Base-by-base conservation (phyloP, 1,140 invertebrate genomes). In the Drosophila bocki region DNA sequence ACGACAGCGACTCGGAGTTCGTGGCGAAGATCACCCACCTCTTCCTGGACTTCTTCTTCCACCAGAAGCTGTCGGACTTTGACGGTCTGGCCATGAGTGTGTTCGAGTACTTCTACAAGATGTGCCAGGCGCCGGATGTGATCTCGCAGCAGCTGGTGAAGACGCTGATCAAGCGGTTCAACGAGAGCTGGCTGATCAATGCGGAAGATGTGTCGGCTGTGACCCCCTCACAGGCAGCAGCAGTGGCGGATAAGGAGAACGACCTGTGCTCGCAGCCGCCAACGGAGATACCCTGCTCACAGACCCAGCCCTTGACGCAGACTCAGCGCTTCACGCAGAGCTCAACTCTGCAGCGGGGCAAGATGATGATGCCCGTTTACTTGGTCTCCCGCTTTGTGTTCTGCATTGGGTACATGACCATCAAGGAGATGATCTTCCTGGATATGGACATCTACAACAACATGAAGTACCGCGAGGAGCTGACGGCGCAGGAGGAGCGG, bases 401-500 rank as follows among this genome's bases (percentile, higher is more conserved):
- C 54, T 80, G 96, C 15, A 88, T 96, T 57, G 97, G 97, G 22
- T 96, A 97, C 54, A 93, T 96, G 57, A 96, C 96, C 7, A 93
- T 97, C 32, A 94, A 95, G 75, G 95, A 97, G 84, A 94, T 97
- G 82, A 95, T 97, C 17, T 95, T 97, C 91, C 93, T 98, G 26
- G 97, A 98, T 82, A 95, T 95, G 12, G 94, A 94, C 76, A 94
- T 98, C 12, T 96, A 97, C 65, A 96, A 95, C 35, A 96, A 96
- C 87, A 93, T 96, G 63, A 96, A 96, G 81, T 92, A 79, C 42
- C 78, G 92, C 6, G 90, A 93, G 45, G 87, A 93, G 82, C 95
- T 75, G 95, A 96, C 87, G 74, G 95, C 69, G 67, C 94, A 76
- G 93, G 95, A 85, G 78, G 86, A 92, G 65, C 87, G 91, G 15